Evolutionary conservation across 2,888 invertebrate genomes (phyloP), one percentile per base, ranked within the genome.

Genomic region (Diogma glabrata): DNA sequence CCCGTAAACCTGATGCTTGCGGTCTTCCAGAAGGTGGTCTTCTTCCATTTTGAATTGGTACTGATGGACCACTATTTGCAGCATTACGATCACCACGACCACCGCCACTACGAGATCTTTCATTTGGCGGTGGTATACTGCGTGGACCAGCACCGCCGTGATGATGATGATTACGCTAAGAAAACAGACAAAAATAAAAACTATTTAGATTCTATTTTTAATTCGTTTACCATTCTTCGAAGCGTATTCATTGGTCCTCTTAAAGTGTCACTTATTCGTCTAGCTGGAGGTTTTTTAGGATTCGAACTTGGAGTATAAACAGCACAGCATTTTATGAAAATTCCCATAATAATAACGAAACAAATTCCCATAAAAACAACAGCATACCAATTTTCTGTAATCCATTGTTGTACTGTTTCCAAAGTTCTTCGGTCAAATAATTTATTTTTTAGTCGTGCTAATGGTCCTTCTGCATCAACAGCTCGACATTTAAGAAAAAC

Each of bases 241-340:
- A 93, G 71, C 43, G 93, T 93, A 67, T 89, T 88, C 82, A 93
- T 92, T 24, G 93, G 93, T 58, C 89, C 79, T 36, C 92, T 77
- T 22, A 93, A 72, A 5, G 94, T 93, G 65, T 96, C 94, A 56
- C 91, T 89, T 59, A 99, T 78, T 57, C 94, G 84, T 58, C 94
- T 81, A 9, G 96, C 95, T 1, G 96, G 93, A 51, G 93, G 86
- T 62, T 94, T 89, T 70, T 95, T 95, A 6, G 99, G 99, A 77
- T 99, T 99, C 56, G 92, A 94, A 52, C 94, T 94, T 22, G 99
- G 99, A 51, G 99, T 99, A 72, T 99, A 97, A 50, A 99, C 99
- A 24, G 99, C 99, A 71, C 97, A 99, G 70, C 97, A 95, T 70
- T 99, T 97, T 64, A 99, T 96, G 70, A 99, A 99, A 52, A 93